These are phyloP conservation scores for Tadarida brasiliensis DNA, from an alignment of 2,797 vertebrate genomes.

Conservation along the genomic window DNA sequence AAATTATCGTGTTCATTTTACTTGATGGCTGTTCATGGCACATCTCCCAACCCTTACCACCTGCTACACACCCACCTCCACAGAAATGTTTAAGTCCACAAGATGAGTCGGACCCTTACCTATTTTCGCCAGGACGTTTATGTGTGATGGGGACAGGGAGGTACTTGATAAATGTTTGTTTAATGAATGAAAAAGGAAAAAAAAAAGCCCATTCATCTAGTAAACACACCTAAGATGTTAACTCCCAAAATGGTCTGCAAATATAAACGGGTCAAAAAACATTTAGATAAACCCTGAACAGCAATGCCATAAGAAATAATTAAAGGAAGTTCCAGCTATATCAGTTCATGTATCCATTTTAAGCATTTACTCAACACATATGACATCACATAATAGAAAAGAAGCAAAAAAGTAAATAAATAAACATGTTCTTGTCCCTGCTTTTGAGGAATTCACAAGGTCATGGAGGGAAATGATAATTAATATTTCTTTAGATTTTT, in stretches of 20 bases:
- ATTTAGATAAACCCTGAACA: background rate
- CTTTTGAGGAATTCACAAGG: conserved; percentile 47
- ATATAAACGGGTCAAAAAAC: background rate
- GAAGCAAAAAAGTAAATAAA: background rate
- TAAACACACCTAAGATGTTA: background rate
- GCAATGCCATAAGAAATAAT: background rate
- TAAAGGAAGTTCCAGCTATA: background rate
- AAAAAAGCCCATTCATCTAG: background rate
- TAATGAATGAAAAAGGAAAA: background rate
- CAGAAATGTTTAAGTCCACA: background rate
- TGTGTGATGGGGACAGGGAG: background rate
- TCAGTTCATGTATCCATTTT: conserved; percentile 3
- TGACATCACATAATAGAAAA: background rate
- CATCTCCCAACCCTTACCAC: background rate
- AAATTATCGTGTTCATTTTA: background rate
- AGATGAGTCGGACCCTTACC: background rate
- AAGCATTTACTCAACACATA: background rate
- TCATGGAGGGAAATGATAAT: background rate
- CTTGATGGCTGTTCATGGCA: background rate
- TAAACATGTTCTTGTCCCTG: background rate
- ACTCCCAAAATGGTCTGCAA: background rate
- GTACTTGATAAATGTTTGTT: background rate
- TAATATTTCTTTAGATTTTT: conserved; percentile 18
- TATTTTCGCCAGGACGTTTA: background rate
- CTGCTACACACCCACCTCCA: background rate